Evolutionary conservation across 2,797 vertebrate species (phyloP), one percentile per base, ranked within the genome.

Genomic region (Leuciscus waleckii): DNA sequence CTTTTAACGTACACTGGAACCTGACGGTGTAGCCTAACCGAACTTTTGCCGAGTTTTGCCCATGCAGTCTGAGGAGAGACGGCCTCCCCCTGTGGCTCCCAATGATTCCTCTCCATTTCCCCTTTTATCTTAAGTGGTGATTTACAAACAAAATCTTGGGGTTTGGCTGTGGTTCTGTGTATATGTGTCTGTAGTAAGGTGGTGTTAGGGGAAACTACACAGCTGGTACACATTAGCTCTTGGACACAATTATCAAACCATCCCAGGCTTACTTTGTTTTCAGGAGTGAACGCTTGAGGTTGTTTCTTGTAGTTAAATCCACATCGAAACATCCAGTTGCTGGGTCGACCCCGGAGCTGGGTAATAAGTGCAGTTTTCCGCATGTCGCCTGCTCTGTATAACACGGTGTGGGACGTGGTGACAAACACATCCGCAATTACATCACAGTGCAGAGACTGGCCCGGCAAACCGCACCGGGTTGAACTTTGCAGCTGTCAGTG

Each of bases 91-190:
- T 68, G 61, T 76, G 51, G 68, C 65, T 81, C 70, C 26, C 41
- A 85, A 73, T 82, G 49, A 81, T 49, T 80, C 69, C 14, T 29
- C 63, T 86, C 54, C 35, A 56, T 85, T 46, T 88, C 79, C 69
- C 91, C 91, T 93, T 93, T 94, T 91, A 92, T 93, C 92, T 93
- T 87, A 92, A 94, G 92, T 92, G 91, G 91, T 94, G 92, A 93
- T 95, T 93, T 93, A 93, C 92, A 93, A 94, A 94, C 92, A 93
- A 90, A 86, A 91, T 91, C 90, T 89, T 90, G 89, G 75, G 78
- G 67, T 86, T 79, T 86, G 49, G n/a, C 26, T 68, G 73, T 74
- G 51, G 76, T 49, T 85, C 37, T 49, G 68, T 68, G 68, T 56
- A 39, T 43, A 67, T 74, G 68, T 79, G 76, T 79, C 46, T 82